Evolutionary conservation across 2,888 invertebrate genomes (phyloP).

Genomic region (Charanyca ferruginea): DNA sequence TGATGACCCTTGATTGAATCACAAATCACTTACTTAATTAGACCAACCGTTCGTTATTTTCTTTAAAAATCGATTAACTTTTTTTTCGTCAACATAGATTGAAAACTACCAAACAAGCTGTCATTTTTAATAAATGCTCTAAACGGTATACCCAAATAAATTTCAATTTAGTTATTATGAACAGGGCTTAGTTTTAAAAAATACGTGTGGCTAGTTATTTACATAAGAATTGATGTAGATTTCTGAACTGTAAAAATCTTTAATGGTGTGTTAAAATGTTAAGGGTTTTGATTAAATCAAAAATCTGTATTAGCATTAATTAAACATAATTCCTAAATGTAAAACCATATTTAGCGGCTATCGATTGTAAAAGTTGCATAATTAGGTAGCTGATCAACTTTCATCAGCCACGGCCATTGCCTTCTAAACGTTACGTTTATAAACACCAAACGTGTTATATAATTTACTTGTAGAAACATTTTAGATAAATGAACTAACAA

Average conservation of each 20-base stretch:
- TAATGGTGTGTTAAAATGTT: background rate
- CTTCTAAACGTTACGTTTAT: constrained; percentile 16
- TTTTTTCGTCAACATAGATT: background rate
- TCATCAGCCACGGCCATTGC: constrained; percentile 36
- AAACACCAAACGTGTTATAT: constrained; percentile 40
- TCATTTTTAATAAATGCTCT: background rate
- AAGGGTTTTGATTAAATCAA: background rate
- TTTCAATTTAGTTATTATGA: background rate
- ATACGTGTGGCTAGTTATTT: no score
- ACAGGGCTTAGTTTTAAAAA: no score
- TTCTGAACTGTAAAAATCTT: background rate
- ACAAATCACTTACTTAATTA: background rate
- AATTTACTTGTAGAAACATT: constrained; percentile 35
- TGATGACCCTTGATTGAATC: background rate
- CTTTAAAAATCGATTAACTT: background rate
- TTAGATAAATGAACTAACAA: constrained; percentile 51
- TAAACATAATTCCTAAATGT: constrained; percentile 3
- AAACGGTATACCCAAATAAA: background rate
- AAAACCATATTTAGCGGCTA: background rate
- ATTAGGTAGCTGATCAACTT: constrained; percentile 44
- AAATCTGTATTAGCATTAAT: background rate
- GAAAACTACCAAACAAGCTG: background rate
- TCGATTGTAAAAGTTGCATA: constrained; percentile 20
- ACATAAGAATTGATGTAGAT: background rate
- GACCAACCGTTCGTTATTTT: background rate